A percentile compares a stretch with the other conserved stretches of the same genome.
Evolutionary conservation across 2,797 vertebrate species (phyloP).

Genomic region (Podargus strigoides): DNA sequence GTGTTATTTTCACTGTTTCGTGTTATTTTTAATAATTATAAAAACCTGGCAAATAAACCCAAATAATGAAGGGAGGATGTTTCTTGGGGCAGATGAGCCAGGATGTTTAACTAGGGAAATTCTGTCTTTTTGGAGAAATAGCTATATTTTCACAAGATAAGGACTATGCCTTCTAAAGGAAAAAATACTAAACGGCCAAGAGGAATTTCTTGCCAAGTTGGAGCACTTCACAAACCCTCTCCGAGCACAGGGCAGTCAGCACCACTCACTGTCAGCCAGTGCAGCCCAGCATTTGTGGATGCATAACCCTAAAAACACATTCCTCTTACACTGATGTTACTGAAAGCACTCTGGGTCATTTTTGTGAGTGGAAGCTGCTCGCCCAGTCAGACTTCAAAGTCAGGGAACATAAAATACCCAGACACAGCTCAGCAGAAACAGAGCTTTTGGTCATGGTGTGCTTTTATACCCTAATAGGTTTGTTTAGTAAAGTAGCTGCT

Average conservation of each 20-base stretch:
- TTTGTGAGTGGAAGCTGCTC: neutral
- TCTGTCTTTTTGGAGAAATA: slow-evolving; percentile 12
- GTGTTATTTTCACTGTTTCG: neutral
- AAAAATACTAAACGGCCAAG: neutral
- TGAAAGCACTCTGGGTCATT: neutral
- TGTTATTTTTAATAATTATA: neutral
- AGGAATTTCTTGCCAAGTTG: neutral
- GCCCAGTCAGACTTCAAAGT: neutral
- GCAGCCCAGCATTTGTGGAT: neutral
- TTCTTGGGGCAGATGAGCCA: slow-evolving; percentile 17
- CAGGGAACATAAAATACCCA: neutral
- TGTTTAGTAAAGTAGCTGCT: neutral
- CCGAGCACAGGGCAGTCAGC: neutral
- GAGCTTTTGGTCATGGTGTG: neutral
- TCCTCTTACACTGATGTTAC: neutral
- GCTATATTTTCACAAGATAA: slow-evolving; percentile 54
- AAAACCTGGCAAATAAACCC: neutral
- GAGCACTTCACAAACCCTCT: neutral
- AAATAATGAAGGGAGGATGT: neutral
- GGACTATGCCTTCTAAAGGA: slow-evolving; percentile 11
- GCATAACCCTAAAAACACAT: neutral
- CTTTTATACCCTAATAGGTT: neutral
- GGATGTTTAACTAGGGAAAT: slow-evolving; percentile 32
- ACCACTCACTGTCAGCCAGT: accelerated
- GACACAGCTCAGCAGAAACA: neutral